Conservation (phyloP, 2,888 invertebrate species). For the Mesorhabditis spiculigera region DNA sequence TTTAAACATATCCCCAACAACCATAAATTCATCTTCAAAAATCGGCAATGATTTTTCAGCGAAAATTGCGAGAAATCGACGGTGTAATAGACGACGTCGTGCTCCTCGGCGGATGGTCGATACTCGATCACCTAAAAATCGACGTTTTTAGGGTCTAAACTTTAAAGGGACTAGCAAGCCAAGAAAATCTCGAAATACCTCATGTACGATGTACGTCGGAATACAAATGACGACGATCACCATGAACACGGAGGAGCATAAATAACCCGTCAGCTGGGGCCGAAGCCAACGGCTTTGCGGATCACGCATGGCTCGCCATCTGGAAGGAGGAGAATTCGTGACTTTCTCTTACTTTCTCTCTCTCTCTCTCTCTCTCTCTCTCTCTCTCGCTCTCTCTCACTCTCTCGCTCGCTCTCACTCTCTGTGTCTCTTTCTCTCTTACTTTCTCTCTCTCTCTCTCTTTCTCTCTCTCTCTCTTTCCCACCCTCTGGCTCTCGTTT, state of each 20-base stretch:
- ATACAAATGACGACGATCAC: constrained; percentile 12
- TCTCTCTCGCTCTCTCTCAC: no score
- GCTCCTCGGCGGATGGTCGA: neutral
- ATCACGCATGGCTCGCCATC: neutral
- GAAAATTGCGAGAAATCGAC: constrained; percentile 18
- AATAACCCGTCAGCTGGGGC: constrained; percentile 6
- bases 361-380: no score
- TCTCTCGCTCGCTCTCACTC: no score
- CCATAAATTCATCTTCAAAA: constrained; percentile 27
- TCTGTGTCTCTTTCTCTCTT: no score
- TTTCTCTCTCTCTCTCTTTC: no score
- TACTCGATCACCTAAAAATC: neutral
- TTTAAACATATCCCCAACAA: constrained; percentile 25
- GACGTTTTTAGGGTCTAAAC: neutral
- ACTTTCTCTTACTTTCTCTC: no score
- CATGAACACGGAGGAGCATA: constrained; percentile 11
- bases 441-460: no score
- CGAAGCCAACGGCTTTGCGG: constrained; percentile 1
- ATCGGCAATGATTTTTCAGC: constrained; percentile 16
- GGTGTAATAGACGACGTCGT: constrained; percentile 7
- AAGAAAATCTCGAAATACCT: constrained; percentile 1
- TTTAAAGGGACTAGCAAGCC: neutral
- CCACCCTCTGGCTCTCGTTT: no score
- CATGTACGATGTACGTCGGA: constrained; percentile 17
- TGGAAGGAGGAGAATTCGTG: constrained; percentile 11